Evolutionary conservation across 2,113 vertebrate species (phyloP).

Genomic region (Leuciscus idus): DNA sequence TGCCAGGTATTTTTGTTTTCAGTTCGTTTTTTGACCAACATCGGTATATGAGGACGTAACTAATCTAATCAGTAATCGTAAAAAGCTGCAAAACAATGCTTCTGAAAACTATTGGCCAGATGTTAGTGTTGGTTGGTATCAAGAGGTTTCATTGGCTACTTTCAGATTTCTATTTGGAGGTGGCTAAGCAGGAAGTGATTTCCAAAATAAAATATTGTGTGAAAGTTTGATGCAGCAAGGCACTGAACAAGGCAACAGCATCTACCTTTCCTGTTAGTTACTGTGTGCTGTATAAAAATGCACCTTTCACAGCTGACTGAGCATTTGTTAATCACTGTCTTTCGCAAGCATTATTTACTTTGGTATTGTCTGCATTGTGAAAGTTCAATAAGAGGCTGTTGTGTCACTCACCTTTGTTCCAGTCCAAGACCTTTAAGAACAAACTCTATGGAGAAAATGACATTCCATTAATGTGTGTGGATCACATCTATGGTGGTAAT

Average conservation of each 20-base stretch:
- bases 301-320: background rate
- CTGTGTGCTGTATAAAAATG: background rate
- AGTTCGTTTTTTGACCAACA: background rate
- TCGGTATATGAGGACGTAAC: background rate
- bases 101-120: background rate
- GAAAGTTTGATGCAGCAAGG: background rate
- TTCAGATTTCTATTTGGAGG: background rate
- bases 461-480: slow-evolving; percentile 87
- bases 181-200: slow-evolving; percentile 3
- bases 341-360: background rate
- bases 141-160: background rate
- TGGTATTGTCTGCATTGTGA: background rate
- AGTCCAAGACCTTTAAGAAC: slow-evolving; percentile 85
- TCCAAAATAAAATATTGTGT: background rate
- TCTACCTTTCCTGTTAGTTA: background rate
- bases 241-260: background rate
- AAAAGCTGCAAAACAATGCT: background rate
- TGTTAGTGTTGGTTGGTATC: background rate
- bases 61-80: background rate
- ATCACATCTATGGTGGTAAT: slow-evolving; percentile 87
- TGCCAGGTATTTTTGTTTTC: background rate
- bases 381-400: background rate
- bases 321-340: background rate
- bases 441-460: slow-evolving; percentile 88
- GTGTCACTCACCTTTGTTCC: slow-evolving; percentile 51